Percentiles rank a stretch among this genome's conserved stretches.
These are phyloP conservation scores for Sylvilagus floridanus DNA, from an alignment of 2,797 vertebrate species.

Conservation along the genomic window DNA sequence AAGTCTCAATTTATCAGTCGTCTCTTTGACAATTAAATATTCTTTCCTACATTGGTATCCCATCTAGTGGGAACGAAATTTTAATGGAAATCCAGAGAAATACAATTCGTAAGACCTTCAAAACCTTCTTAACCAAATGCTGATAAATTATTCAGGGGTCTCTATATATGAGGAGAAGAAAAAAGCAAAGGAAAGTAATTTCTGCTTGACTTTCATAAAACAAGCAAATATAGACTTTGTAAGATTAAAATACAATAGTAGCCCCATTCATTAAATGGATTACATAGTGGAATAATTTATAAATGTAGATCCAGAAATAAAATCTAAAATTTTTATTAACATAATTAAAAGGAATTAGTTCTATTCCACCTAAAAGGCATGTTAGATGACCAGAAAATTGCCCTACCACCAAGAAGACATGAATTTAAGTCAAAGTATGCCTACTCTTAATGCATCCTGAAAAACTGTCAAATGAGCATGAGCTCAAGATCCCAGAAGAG, in stretches of 20 bases:
- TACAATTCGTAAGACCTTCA: conserved; percentile 53
- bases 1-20: too few species aligned
- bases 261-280: conserved; percentile 42
- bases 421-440: conserved; percentile 32
- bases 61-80: conserved; percentile 52
- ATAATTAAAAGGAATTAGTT: conserved; percentile 53
- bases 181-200: conserved; percentile 61
- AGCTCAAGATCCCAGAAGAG: neutral
- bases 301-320: conserved; percentile 64
- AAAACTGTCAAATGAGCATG: neutral
- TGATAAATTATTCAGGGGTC: conserved; percentile 65
- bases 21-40: conserved; percentile 50
- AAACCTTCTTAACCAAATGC: conserved; percentile 34
- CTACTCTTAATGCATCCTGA: conserved; percentile 3
- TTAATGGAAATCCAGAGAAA: conserved; percentile 59
- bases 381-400: neutral
- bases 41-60: neutral
- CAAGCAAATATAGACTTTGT: conserved; percentile 57
- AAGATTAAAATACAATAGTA: conserved; percentile 60
- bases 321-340: conserved; percentile 56
- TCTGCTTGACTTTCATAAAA: conserved; percentile 67
- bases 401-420: neutral
- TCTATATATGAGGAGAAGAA: conserved; percentile 7
- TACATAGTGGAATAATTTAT: conserved; percentile 59
- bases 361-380: neutral